Conservation (phyloP, 2,113 vertebrate genomes). For the Lanius collurio region DNA sequence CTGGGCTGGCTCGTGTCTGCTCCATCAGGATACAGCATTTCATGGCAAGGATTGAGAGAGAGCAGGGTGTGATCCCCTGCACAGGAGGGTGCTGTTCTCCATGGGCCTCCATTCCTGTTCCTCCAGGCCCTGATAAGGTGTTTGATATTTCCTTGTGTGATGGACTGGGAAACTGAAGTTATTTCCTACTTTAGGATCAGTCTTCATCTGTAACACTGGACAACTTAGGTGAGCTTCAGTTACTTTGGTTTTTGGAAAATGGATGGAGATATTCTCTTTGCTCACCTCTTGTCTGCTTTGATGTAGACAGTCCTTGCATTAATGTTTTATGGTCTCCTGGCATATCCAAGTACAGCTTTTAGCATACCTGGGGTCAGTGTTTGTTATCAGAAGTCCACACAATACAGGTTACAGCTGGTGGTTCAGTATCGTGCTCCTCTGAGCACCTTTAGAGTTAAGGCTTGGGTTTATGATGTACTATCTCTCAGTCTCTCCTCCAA, state of each 20-base stretch:
- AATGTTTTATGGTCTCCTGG: background rate
- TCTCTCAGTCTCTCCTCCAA: background rate
- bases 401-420: background rate
- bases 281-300: background rate
- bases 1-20: background rate
- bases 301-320: background rate
- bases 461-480: background rate
- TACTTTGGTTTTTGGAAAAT: background rate
- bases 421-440: background rate
- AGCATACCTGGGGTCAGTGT: background rate
- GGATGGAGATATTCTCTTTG: background rate
- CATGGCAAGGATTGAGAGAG: background rate
- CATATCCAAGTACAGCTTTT: background rate
- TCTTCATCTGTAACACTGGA: background rate
- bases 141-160: background rate
- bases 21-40: fast-evolving
- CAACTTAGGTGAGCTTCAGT: background rate
- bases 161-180: background rate
- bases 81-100: background rate
- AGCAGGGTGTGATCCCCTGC: background rate
- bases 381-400: background rate
- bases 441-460: background rate
- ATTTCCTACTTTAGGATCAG: background rate
- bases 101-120: background rate
- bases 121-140: background rate